Conservation (phyloP, 2,797 vertebrate species). For the Halcyon badia region DNA sequence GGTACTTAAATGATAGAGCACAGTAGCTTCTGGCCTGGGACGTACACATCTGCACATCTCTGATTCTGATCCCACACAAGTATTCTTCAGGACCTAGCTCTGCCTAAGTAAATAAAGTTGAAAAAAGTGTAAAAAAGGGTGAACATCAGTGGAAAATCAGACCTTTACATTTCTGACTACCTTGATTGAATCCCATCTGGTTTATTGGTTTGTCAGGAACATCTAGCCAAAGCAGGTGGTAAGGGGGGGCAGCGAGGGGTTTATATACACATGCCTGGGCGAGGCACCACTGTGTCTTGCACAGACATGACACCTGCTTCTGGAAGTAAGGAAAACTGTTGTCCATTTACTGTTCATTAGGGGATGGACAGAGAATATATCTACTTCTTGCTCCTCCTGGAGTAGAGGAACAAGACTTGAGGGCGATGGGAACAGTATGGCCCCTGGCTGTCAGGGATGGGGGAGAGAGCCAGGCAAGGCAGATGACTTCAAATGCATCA, state of each 20-base stretch:
- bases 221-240: background rate
- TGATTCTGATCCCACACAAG: background rate
- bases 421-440: background rate
- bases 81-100: background rate
- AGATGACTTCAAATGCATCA: background rate
- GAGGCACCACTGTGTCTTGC: background rate
- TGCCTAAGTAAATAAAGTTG: background rate
- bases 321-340: background rate
- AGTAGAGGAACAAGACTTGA: background rate
- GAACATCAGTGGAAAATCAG: conserved; percentile 18
- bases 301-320: background rate
- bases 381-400: background rate
- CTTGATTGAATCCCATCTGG: background rate
- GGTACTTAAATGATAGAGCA: background rate
- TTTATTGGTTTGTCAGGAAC: conserved; percentile 31
- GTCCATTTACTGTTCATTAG: background rate
- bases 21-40: background rate
- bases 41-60: background rate
- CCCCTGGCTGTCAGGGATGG: background rate
- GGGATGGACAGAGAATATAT: background rate
- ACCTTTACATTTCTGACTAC: conserved; percentile 18
- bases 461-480: background rate
- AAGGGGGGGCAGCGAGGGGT: background rate
- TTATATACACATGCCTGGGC: background rate
- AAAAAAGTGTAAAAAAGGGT: background rate